Evolutionary conservation across 2,888 invertebrate species (phyloP), one percentile per base, ranked within the genome.

Genomic region (Drosophila ezoana): DNA sequence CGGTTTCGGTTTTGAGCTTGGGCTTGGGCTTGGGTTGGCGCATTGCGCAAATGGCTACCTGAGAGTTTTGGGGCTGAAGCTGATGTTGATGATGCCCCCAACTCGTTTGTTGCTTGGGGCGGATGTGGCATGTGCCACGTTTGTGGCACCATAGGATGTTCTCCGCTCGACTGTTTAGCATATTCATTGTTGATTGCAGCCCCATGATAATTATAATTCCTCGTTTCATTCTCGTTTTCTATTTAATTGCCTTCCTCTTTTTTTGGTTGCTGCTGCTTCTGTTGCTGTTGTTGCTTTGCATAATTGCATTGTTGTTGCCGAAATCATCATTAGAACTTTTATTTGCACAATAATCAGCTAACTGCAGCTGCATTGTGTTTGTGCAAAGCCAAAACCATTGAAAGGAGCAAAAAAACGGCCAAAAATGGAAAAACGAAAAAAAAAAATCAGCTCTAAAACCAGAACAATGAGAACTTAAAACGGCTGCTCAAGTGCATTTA

Each of bases 261-360:
- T 60, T 63, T 52, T 41, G 61, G 41, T 3, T 47, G 61, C 43
- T 41, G 43, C 41, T 63, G 48, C 38, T 47, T 51, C 44, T 64
- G 41, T 20, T 52, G 61, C 43, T 59, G 32, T 23, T 45, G 40
- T 64, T 70, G 64, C 48, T 78, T 68, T 76, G 77, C 77, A 82
- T 86, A 77, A 77, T 86, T 65, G 77, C 74, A 74, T 81, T 81
- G 85, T 79, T 83, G 76, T 84, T 89, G 79, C 77, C 81, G 81
- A 87, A 85, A 85, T 84, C 79, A 69, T 79, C 81, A 75, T 84
- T 81, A 89, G 85, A 85, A 87, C 87, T 87, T 88, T 87, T 78
- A 86, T 84, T 84, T 84, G 84, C 84, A 84, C 84, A 84, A 84
- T 88, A 80, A 83, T 73, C 83, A 84, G 43, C 67, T 52, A 54